Conservation (phyloP, 2,113 vertebrate genomes). For the Pedetes capensis region DNA sequence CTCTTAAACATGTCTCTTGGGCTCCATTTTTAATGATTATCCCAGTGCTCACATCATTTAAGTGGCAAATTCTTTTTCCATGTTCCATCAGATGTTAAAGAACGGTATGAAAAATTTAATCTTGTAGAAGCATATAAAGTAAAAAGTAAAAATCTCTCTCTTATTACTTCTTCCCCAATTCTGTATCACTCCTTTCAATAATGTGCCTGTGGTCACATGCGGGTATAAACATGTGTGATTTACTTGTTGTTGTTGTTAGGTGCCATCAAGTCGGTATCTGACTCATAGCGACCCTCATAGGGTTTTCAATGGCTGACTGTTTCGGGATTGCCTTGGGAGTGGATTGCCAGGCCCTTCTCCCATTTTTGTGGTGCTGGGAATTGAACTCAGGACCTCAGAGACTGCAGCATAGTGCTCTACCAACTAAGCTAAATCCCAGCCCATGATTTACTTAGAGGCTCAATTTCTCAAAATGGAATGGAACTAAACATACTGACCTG, state of each 20-base stretch:
- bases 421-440: no score
- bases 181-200: neutral
- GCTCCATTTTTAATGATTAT: constrained; percentile 14
- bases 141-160: constrained; percentile 17
- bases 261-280: no score
- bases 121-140: neutral
- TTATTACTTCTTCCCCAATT: neutral
- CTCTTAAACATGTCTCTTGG: constrained; percentile 30
- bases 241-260: no score
- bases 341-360: no score
- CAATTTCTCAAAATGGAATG: neutral
- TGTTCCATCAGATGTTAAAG: neutral
- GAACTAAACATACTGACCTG: neutral
- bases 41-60: neutral
- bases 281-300: no score
- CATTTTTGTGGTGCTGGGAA: no score
- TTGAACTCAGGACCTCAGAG: no score
- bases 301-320: no score
- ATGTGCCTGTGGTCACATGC: neutral
- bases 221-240: neutral
- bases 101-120: neutral
- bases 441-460: neutral
- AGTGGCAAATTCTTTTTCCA: neutral
- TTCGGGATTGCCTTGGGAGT: no score
- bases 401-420: no score